phyloP scores from a whole-genome alignment of 2,797 vertebrate species.

The Gymnothorax reevesii region DNA sequence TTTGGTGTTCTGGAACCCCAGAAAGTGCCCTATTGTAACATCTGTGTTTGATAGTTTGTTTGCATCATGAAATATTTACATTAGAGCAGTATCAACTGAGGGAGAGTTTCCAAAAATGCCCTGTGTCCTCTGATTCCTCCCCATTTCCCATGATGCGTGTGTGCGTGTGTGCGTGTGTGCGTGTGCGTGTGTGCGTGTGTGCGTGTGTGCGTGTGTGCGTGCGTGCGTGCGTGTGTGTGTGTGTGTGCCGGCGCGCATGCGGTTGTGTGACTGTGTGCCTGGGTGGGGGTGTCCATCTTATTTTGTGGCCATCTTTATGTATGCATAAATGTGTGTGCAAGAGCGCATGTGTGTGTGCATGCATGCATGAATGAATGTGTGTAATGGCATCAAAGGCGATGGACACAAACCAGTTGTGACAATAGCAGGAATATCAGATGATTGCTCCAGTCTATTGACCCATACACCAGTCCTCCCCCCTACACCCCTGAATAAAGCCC shows the following conservation, averaged over 20 bases:
- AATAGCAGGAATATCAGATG: constrained; percentile 49
- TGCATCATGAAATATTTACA: constrained; percentile 10
- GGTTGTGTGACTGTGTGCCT: neutral
- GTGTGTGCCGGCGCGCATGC: neutral
- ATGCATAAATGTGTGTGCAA: neutral
- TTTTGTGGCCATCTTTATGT: too few relatives aligned
- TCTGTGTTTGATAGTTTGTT: constrained; percentile 18
- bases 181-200: neutral
- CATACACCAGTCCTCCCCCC: constrained; percentile 14
- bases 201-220: neutral
- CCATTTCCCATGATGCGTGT: constrained; percentile 54
- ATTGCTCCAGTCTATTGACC: constrained; percentile 12
- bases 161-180: constrained; percentile 12
- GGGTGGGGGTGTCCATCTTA: too few relatives aligned
- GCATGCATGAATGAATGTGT: neutral
- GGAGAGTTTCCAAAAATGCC: constrained; percentile 40
- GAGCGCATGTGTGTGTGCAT: neutral
- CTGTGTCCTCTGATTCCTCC: constrained; percentile 63
- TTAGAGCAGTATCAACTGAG: constrained; percentile 48
- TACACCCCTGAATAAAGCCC: neutral
- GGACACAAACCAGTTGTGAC: constrained; percentile 40
- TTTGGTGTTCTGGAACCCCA: neutral
- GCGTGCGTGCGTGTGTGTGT: too few relatives aligned
- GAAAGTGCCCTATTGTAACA: neutral
- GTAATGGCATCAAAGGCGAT: constrained; percentile 46